These are phyloP conservation scores for Zootoca vivipara DNA, from an alignment of 2,113 vertebrate species.

Conservation along the genomic window DNA sequence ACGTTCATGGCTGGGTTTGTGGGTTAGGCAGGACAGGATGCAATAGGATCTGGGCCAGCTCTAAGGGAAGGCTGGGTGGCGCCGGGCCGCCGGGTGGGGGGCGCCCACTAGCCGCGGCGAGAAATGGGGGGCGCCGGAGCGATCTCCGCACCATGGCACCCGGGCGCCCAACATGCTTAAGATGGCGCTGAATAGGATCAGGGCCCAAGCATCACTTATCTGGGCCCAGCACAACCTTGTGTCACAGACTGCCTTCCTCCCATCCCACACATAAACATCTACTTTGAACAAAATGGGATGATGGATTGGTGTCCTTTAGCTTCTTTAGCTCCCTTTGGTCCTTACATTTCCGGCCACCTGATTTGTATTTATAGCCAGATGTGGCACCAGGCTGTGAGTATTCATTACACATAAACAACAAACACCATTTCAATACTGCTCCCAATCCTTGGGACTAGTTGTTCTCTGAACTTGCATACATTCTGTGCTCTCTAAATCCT, in stretches of 20 bases:
- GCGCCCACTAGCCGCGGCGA: too few relatives aligned
- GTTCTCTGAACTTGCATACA: neutral
- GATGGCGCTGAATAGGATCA: too few relatives aligned
- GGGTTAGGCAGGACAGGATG: neutral
- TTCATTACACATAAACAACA: neutral
- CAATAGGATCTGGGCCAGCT: neutral
- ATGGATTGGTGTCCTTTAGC: neutral
- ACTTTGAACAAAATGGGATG: neutral
- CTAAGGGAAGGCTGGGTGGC: too few relatives aligned
- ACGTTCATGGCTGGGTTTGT: neutral
- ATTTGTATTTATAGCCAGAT: neutral
- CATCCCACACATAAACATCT: too few relatives aligned
- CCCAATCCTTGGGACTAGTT: neutral
- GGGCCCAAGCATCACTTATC: neutral
- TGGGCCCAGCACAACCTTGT: neutral
- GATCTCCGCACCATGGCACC: too few relatives aligned
- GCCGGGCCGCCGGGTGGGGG: too few relatives aligned
- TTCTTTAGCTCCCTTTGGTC: neutral
- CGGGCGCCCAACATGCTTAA: too few relatives aligned
- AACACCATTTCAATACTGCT: neutral
- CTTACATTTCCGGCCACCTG: neutral
- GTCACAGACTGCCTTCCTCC: neutral
- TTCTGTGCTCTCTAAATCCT: neutral
- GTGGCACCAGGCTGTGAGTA: neutral
- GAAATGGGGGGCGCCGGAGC: too few relatives aligned